A percentile compares a stretch with the other conserved stretches of the same genome.
Evolutionary conservation across 2,888 invertebrate genomes (phyloP).

Genomic region (Drosophila hawaiiensis): DNA sequence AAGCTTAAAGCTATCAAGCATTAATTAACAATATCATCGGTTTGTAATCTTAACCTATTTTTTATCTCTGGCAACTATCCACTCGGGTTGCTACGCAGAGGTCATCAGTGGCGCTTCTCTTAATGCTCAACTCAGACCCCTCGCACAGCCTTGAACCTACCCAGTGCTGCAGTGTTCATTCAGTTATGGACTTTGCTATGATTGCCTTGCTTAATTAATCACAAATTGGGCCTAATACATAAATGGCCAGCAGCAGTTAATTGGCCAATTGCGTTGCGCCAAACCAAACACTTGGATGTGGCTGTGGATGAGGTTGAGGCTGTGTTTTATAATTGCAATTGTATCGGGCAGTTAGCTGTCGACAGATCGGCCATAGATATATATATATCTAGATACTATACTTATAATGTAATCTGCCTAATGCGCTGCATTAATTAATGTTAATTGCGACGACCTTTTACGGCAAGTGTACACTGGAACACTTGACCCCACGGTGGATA

Average conservation of each 20-base stretch:
- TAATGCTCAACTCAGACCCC: conserved; percentile 2
- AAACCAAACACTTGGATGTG: conserved; percentile 34
- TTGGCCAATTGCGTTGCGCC: conserved; percentile 47
- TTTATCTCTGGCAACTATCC: background rate
- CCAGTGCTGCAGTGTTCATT: background rate
- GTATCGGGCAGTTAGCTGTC: conserved; percentile 13
- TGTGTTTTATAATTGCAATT: conserved; percentile 44
- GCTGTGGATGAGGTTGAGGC: conserved; percentile 13
- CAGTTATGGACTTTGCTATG: conserved; percentile 27
- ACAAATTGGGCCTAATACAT: conserved; percentile 47
- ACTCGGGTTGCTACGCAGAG: background rate
- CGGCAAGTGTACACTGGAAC: conserved; percentile 14
- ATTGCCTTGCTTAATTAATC: conserved; percentile 34
- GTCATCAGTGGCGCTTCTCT: background rate
- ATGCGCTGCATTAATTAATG: conserved; percentile 66
- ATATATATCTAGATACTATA: background rate
- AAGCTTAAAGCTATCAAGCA: background rate
- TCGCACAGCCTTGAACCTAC: background rate
- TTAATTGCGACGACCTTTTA: conserved; percentile 60
- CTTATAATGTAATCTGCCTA: conserved; percentile 25
- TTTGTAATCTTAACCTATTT: background rate
- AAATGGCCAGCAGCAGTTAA: conserved; percentile 43
- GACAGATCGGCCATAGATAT: conserved; percentile 16
- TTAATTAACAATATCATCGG: background rate
- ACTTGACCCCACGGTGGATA: background rate